These are phyloP conservation scores for Taenaris catops DNA, from an alignment of 2,888 invertebrate species.

Conservation along the genomic window DNA sequence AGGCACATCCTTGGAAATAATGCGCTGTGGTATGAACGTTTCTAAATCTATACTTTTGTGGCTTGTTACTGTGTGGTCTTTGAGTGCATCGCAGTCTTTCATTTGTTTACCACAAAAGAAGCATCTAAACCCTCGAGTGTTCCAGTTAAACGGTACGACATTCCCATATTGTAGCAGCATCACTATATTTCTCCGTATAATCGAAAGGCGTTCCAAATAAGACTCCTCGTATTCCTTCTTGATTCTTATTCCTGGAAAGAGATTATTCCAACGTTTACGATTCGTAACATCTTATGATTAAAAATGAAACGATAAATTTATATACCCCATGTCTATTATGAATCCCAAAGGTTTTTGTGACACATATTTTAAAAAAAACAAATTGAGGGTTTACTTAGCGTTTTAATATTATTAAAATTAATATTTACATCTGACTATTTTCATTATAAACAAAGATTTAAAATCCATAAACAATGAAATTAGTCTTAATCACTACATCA, in stretches of 20 bases:
- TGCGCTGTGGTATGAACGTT: slow-evolving; percentile 38
- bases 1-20: slow-evolving; percentile 54
- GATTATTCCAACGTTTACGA: slow-evolving; percentile 27
- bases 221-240: slow-evolving; percentile 31
- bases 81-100: slow-evolving; percentile 41
- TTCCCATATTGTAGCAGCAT: slow-evolving; percentile 47
- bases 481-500: no score
- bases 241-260: slow-evolving; percentile 51
- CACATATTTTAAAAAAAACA: no score
- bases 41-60: slow-evolving; percentile 39
- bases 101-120: slow-evolving; percentile 53
- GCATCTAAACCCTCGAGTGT: slow-evolving; percentile 50
- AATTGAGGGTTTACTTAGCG: no score
- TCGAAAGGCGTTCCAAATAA: slow-evolving; percentile 42
- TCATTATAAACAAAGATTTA: no score
- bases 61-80: slow-evolving; percentile 38
- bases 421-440: no score
- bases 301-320: no score
- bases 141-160: slow-evolving; percentile 54
- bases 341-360: no score
- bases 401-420: no score
- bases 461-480: no score
- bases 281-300: not conserved
- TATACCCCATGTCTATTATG: no score
- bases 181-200: slow-evolving; percentile 43